Base-by-base conservation (phyloP, 2,113 vertebrate species). In the Etheostoma spectabile region DNA sequence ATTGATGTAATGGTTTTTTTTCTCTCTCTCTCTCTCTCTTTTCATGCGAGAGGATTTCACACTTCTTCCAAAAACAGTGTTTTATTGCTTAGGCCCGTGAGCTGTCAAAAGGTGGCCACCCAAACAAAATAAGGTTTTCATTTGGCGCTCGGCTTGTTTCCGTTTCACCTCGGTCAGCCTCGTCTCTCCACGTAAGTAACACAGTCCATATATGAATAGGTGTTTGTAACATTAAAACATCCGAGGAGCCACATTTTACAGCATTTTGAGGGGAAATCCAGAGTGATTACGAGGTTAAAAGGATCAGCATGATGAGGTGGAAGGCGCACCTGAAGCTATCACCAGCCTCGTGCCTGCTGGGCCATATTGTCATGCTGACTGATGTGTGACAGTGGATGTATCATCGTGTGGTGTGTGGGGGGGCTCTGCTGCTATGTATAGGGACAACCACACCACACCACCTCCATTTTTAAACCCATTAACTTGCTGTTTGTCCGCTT, bases 381-480 rank as follows among this genome's bases (percentile, higher is more conserved):
- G 85, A 83, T 80, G 70, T 72, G 85, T 87, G 80, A 86, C 80
- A 73, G 89, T 53, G 85, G 57, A 79, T 63, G 84, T 82, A 85
- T 90, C 86, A 87, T 78, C 66, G 84, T 62, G 77, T n/a, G n/a
- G n/a, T n/a, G 33, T 15, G 6, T 3, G 14, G 52, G 0, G 19
- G 3, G 48, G 24, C 8, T 3, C 42, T 1, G 75, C 75, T 49
- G 35, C 60, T 60, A 51, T 63, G 57, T 80, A 30, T 14, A 67
- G 64, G 52, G 76, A 80, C 82, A 84, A 53, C 57, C 89, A n/a
- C 83, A 53, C 57, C 89, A n/a, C 83, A 27, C 64, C 72, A 69
- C 86, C 84, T 64, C 84, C 74, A 85, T 91, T 91, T 90, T 84
- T 80, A 90, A 88, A 88, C 85, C 87, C 87, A 93, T 94, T 93